Base-by-base conservation (phyloP, 1,140 invertebrate species). In the Drosophila equinoxialis region DNA sequence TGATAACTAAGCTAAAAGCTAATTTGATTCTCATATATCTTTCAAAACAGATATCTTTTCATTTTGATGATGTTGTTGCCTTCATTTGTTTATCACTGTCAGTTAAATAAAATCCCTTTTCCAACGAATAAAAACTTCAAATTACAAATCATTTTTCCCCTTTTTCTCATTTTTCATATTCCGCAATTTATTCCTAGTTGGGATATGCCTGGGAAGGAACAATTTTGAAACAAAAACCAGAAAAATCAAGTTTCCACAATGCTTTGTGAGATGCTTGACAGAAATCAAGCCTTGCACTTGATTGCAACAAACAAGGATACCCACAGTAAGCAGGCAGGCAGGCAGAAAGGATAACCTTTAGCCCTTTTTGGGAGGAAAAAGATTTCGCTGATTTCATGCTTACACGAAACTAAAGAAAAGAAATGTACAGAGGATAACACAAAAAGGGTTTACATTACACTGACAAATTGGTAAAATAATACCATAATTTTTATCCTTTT, bases 401-500 rank as follows among this genome's bases (percentile, higher is more conserved):
- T 79, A 64, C 73, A 71, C 33, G 45, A 20, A 11, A 51, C 60
- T 30, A 74, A 75, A 63, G 75, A 77, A 67, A 71, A 60, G 41
- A 17, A 73, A 11, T 17, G 8, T 30, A 30, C 30, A 23, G 17
- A 39, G 17, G 11, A 54, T 10, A 68, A 57, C 10, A 55, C 6
- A 60, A 68, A 62, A 67, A 33, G 70, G 77, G 74, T 73, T 84
- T 71, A 74, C 81, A 85, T 80, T 84, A 84, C 81, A 84, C 81
- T 84, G 81, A 84, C 81, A 84, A 84, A 84, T 84, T 84, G 81
- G 81, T 84, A 84, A 84, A 84, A 84, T 84, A 84, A 84, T 84
- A 84, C 81, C 73, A 79, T 84, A 84, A 84, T 84, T 84, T 64
- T 84, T 60, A 84, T 80, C 81, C 81, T 77, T 85, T 79, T 61